A percentile compares a stretch with the other conserved stretches of the same genome.
These are phyloP conservation scores for Hofmannophila pseudospretella DNA, from an alignment of 2,888 invertebrate genomes.

Conservation along the genomic window DNA sequence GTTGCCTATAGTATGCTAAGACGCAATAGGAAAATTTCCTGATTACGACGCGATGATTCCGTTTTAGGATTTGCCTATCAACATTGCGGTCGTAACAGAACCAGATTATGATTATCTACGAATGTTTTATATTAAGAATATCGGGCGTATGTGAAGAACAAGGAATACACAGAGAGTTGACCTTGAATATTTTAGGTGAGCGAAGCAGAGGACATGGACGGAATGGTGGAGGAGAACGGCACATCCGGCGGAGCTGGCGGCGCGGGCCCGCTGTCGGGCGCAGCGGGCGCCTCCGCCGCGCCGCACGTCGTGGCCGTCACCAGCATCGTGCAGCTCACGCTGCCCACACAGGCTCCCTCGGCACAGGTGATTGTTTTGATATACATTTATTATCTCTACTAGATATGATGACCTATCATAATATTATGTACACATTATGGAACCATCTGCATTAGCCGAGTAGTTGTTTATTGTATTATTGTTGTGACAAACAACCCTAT, in stretches of 20 bases:
- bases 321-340: slow-evolving; percentile 93
- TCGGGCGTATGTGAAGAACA: slow-evolving; percentile 43
- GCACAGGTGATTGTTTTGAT: slow-evolving; percentile 79
- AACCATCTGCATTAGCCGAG: background rate
- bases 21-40: slow-evolving; percentile 69
- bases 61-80: slow-evolving; percentile 59
- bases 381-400: slow-evolving; percentile 3
- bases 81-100: slow-evolving; percentile 43
- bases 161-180: slow-evolving; percentile 58
- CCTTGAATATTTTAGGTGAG: slow-evolving; percentile 82
- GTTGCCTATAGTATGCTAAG: slow-evolving; percentile 48
- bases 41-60: slow-evolving; percentile 63
- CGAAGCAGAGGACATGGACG: slow-evolving; percentile 84
- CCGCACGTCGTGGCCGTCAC: slow-evolving; percentile 74
- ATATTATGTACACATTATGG: background rate
- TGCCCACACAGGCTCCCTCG: slow-evolving; percentile 81
- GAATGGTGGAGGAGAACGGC: slow-evolving; percentile 95
- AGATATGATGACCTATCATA: background rate
- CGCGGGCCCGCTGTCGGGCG: slow-evolving; percentile 50
- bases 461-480: background rate
- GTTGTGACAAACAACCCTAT: background rate
- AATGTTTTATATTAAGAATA: slow-evolving; percentile 22
- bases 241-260: slow-evolving; percentile 60
- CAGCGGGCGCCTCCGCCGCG: slow-evolving; percentile 46
- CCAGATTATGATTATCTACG: slow-evolving; percentile 27